Conservation (phyloP, 2,113 vertebrate genomes). For the Circaetus cinerascens region DNA sequence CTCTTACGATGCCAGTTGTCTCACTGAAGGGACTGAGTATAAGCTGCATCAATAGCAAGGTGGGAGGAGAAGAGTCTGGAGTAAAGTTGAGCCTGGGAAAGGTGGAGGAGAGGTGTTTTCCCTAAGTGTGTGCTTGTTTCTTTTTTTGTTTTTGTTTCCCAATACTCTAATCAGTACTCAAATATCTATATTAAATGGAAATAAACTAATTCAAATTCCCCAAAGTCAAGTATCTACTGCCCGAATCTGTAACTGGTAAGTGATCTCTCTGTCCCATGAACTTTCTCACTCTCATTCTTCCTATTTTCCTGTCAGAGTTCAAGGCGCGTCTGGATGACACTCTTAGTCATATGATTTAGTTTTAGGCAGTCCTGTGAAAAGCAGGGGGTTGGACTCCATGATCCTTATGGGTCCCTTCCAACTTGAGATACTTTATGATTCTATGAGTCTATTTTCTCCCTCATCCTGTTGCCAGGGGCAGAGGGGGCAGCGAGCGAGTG, state of each 20-base stretch:
- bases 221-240: background rate
- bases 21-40: background rate
- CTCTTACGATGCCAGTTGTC: background rate
- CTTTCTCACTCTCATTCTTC: background rate
- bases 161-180: background rate
- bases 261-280: background rate
- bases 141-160: background rate
- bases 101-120: background rate
- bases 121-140: background rate
- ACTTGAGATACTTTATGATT: background rate
- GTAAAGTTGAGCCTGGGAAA: background rate
- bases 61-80: background rate
- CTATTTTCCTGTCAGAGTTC: background rate
- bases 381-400: background rate
- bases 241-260: background rate
- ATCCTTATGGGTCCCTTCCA: background rate
- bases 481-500: background rate
- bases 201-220: background rate
- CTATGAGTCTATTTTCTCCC: background rate
- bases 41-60: background rate
- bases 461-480: background rate
- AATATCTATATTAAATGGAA: background rate
- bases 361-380: background rate
- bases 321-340: fast-evolving
- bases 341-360: background rate